Evolutionary conservation across 2,113 vertebrate species (phyloP).

Genomic region (Osmerus mordax): DNA sequence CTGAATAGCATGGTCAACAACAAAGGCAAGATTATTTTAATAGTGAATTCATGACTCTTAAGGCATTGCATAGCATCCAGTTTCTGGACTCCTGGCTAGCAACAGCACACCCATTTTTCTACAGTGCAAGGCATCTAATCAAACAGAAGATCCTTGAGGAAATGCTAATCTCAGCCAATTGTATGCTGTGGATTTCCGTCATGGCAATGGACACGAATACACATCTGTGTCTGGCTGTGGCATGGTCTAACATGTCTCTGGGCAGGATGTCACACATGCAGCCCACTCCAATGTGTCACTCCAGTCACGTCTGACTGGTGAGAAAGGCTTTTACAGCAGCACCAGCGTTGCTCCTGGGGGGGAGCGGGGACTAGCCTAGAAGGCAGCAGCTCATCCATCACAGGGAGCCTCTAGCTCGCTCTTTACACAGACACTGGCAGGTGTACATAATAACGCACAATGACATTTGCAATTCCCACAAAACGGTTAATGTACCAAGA

Average conservation of each 20-base stretch:
- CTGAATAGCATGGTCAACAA: neutral
- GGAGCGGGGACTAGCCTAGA: too few species aligned
- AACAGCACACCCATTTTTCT: too few species aligned
- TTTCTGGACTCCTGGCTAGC: neutral
- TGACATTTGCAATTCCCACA: neutral
- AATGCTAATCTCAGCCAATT: too few species aligned
- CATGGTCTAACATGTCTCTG: too few species aligned
- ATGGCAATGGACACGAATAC: too few species aligned
- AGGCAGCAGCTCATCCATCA: neutral
- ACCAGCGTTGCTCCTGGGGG: neutral
- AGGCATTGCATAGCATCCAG: neutral
- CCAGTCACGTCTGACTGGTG: conserved; percentile 63
- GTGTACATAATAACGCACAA: neutral
- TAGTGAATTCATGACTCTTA: neutral
- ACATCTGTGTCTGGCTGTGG: too few species aligned
- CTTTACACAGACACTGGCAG: conserved; percentile 1
- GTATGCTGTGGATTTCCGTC: too few species aligned
- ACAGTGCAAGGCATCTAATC: too few species aligned
- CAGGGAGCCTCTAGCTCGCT: neutral
- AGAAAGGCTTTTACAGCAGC: conserved; percentile 39
- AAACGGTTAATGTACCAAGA: neutral
- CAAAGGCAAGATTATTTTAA: neutral
- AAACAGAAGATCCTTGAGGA: too few species aligned
- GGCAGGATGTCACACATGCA: too few species aligned
- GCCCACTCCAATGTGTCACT: conserved; percentile 29